Base-by-base conservation (phyloP, 2,888 invertebrate species). In the Leptothorax acervorum region DNA sequence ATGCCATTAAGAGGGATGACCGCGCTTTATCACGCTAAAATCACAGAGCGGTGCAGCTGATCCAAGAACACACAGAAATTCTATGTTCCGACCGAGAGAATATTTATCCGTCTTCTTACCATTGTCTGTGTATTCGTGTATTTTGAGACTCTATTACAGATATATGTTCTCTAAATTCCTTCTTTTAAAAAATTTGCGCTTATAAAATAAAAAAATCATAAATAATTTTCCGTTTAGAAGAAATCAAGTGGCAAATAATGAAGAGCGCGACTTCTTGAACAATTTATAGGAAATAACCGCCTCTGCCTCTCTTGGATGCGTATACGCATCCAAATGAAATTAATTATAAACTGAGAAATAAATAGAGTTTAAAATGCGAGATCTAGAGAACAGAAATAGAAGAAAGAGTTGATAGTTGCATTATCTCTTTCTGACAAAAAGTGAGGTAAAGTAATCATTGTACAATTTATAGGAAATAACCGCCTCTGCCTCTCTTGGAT, bases 1-100 rank as follows among this genome's bases (percentile, higher is more conserved):
- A 48, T 45, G 39, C 81, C 51, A 73, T 82, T 76, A 82, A 82
- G 42, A 51, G 23, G 31, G 63, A 75, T 74, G 75, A 65, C 74
- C 74, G 82, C 62, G 31, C 45, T 79, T 70, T 57, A 48, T 15
- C 31, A n/a, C 57, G 48, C 63, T 63, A 57, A 82, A 82, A 82
- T 76, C 63, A 31, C 18, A 39, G 57, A n/a, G 53, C 28, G 12
- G 42, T 28, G 45, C 57, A 70, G 28, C 60, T 70, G 70, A 79
- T 81, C 28, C 53, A 39, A 35, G 31, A 35, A 39, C 48, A 51
- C 11, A 60, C 12, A 60, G 31, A 11, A 62, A 35, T 28, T 66
- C 55, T 42, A 45, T 45, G 55, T 23, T 66, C 9, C n/a, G 42
- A 55, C 57, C 48, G 18, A 48, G 48, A 60, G 48, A 48, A 71